Conservation (phyloP, 2,888 invertebrate genomes). For the Clitarchus hookeri region DNA sequence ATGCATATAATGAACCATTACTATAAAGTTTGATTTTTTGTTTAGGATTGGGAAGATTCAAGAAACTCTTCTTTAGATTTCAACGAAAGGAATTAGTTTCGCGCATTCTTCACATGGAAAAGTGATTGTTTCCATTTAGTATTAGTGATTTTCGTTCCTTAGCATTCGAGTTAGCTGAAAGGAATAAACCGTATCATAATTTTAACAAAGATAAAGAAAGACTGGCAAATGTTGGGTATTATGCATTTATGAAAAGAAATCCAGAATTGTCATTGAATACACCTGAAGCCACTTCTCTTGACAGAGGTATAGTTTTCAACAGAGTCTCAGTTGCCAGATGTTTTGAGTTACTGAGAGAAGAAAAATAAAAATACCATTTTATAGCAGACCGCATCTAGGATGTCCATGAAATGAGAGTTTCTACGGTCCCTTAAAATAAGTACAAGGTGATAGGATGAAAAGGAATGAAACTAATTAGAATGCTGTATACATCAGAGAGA, state of each 20-base stretch:
- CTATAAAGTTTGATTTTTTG: neutral
- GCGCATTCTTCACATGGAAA: neutral
- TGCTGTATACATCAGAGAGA: neutral
- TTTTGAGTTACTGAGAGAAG: neutral
- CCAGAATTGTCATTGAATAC: neutral
- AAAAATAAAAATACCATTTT: neutral
- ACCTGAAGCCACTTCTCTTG: neutral
- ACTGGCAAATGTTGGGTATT: neutral
- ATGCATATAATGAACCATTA: neutral
- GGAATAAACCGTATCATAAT: neutral
- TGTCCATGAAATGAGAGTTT: neutral
- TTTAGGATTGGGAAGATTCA: neutral
- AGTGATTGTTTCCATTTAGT: neutral
- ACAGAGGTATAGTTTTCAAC: neutral
- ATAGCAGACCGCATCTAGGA: neutral
- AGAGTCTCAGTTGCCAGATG: neutral
- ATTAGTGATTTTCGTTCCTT: neutral
- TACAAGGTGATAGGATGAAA: neutral
- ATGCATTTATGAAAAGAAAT: neutral
- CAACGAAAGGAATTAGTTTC: neutral
- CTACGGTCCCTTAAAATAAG: neutral
- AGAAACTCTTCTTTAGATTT: neutral
- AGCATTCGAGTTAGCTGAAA: neutral
- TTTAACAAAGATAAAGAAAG: neutral
- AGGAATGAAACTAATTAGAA: conserved; percentile 24